Evolutionary conservation across 2,113 vertebrate genomes (phyloP).

Genomic region (Thinocorus orbignyianus): DNA sequence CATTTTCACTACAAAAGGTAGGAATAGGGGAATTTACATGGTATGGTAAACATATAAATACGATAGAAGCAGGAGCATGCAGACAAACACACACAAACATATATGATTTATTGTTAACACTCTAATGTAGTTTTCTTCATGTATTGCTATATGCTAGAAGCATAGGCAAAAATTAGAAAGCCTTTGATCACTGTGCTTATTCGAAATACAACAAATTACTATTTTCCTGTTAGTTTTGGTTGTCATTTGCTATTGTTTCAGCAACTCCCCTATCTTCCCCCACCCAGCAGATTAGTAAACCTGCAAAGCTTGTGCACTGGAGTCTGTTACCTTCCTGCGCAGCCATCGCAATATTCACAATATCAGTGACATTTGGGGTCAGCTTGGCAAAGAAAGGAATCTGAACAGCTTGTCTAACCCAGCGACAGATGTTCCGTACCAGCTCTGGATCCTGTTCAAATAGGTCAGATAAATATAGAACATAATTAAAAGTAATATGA

Average conservation of each 20-base stretch:
- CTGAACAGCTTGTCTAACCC: constrained; percentile 88
- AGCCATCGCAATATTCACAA: constrained; percentile 89
- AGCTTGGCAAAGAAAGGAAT: constrained; percentile 97
- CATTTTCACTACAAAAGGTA: neutral
- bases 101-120: neutral
- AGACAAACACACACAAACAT: neutral
- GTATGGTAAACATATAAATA: neutral
- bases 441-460: constrained; percentile 89
- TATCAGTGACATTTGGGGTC: constrained; percentile 93
- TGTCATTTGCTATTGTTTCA: neutral
- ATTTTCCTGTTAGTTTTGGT: neutral
- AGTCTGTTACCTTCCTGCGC: constrained; percentile 84
- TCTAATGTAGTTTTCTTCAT: neutral
- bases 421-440: constrained; percentile 93
- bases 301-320: neutral
- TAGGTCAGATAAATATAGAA: constrained; percentile 77
- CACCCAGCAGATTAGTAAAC: neutral
- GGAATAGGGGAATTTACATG: neutral
- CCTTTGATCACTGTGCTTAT: neutral
- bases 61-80: fast-evolving
- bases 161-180: neutral
- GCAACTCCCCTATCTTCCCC: neutral
- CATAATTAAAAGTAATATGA: constrained; percentile 76
- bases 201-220: neutral
- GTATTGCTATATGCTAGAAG: neutral